phyloP scores from a whole-genome alignment of 2,888 invertebrate species.

The Heliconius cydno region DNA sequence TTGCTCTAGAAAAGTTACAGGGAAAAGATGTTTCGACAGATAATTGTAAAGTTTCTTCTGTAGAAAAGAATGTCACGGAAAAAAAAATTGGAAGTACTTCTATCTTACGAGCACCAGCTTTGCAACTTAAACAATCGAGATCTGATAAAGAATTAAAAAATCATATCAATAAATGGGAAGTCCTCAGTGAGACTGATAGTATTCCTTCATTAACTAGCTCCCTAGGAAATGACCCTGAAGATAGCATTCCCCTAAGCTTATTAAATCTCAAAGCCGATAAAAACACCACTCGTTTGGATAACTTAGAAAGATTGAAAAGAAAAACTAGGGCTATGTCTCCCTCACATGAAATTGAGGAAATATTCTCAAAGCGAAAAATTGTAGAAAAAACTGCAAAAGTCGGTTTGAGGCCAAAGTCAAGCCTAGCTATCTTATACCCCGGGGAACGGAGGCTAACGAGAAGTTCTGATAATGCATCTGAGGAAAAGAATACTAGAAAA shows the following conservation, averaged over 20 bases:
- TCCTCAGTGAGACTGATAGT: constrained; percentile 84
- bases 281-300: constrained; percentile 65
- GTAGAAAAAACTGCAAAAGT: constrained; percentile 69
- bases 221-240: constrained; percentile 82
- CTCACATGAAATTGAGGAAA: constrained; percentile 83
- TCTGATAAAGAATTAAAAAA: constrained; percentile 72
- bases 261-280: constrained; percentile 73
- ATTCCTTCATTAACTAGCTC: constrained; percentile 80
- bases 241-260: constrained; percentile 82
- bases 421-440: constrained; percentile 73
- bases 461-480: constrained; percentile 69
- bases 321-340: constrained; percentile 84
- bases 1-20: constrained; percentile 85
- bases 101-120: constrained; percentile 74
- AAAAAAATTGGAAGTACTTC: constrained; percentile 67
- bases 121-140: constrained; percentile 74
- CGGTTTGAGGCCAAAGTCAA: constrained; percentile 73
- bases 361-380: constrained; percentile 74
- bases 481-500: constrained; percentile 58
- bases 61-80: constrained; percentile 54
- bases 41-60: constrained; percentile 56
- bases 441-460: constrained; percentile 72
- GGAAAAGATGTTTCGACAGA: constrained; percentile 69
- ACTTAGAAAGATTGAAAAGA: constrained; percentile 78
- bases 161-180: constrained; percentile 82